Evolutionary conservation across 2,888 invertebrate genomes (phyloP).

Genomic region (Microctonus hyperodae): DNA sequence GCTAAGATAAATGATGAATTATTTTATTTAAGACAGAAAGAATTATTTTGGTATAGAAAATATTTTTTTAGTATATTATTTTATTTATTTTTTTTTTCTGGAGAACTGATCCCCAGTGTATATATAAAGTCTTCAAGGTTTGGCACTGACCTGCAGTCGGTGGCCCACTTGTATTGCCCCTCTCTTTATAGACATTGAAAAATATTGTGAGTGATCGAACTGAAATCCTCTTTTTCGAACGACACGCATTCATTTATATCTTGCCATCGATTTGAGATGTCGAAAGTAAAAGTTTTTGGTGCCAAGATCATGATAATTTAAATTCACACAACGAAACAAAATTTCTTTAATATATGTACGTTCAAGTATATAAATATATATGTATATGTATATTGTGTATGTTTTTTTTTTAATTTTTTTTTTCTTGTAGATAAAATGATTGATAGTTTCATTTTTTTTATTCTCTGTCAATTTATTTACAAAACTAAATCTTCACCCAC

Average conservation of each 20-base stretch:
- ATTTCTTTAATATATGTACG: neutral
- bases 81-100: neutral
- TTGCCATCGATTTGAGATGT: neutral
- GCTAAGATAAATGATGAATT: no score
- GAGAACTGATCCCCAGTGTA: neutral
- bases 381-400: neutral
- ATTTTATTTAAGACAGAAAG: no score
- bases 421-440: neutral
- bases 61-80: neutral
- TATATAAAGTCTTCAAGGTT: conserved; percentile 44
- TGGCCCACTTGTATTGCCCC: conserved; percentile 54
- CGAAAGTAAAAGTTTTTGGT: conserved; percentile 19
- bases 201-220: neutral
- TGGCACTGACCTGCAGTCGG: conserved; percentile 56
- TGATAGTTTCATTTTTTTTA: neutral
- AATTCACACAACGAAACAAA: neutral
- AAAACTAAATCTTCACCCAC: neutral
- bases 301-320: neutral
- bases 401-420: neutral
- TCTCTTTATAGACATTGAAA: conserved; percentile 31
- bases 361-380: no score
- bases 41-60: no score
- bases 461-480: neutral
- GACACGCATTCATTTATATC: conserved; percentile 5
- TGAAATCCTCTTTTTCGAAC: conserved; percentile 9